Base-by-base conservation (phyloP, 2,797 vertebrate species). In the Scomberomorus guttatus region DNA sequence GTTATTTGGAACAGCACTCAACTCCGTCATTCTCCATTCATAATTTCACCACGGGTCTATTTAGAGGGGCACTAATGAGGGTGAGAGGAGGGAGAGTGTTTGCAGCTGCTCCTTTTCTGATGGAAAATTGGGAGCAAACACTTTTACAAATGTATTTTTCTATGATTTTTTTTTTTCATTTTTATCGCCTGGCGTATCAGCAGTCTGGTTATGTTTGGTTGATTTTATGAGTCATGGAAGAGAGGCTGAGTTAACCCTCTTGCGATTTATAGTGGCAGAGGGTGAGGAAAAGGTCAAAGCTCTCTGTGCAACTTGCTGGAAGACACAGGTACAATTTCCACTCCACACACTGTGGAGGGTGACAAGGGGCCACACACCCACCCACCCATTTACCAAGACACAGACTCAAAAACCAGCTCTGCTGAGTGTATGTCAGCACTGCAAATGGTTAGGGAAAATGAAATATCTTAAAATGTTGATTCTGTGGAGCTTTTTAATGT, bases 1-100 rank as follows among this genome's bases (percentile, higher is more conserved):
- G 61, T 71, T 70, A 52, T 81, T 76, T 81, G 67, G 77, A 89
- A 67, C 64, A 57, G 61, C 74, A 15, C 54, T 77, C 63, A 57
- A 48, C 80, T 73, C 50, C 24, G 6, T 72, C 62, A 66, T 63
- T 59, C 78, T 52, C 62, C 86, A 89, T 92, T 92, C 87, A 89
- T 73, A 79, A 80, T 84, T 89, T 81, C 32, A 81, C 61, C 32
- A 7, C 20, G 15, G 75, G 58, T 83, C 63, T 78, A 56, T 84
- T 87, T 72, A 65, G 37, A 80, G 72, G 59, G 37, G 22, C 69
- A 62, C 72, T 88, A 86, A 87, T 85, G 80, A 85, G 73, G 60
- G 50, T 3, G 27, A 20, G 62, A 6, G 58, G 42, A 32, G 54
- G 20, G 20, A 12, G 69, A 5, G 62, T 1, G 63, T 3, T 55